Evolutionary conservation across 2,888 invertebrate genomes (phyloP), one percentile per base, ranked within the genome.

Genomic region (Glyphotaelius pellucidus): DNA sequence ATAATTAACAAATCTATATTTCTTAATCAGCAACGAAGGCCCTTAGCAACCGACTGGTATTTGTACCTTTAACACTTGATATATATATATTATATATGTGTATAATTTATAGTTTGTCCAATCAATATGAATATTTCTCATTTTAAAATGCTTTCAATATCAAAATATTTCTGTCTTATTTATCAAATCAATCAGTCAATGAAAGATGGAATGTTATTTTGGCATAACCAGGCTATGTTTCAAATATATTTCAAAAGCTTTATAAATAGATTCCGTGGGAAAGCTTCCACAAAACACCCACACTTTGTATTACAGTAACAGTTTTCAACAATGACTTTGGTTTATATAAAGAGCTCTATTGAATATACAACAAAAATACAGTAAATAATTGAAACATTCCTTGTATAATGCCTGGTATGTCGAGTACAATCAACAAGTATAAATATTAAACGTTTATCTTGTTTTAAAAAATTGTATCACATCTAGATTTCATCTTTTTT

Each of bases 141-240:
- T 38, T 80, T 80, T 42, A 89, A 80, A 89, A 89, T 89, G 38
- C 80, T 35, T 85, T 80, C 35, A 89, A 89, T 89, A 91, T 89
- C 89, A 91, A 91, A 91, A 89, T 89, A 84, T 90, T 83, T 90
- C 81, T 81, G 89, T 89, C n/a, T 89, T 80, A 89, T 30, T 35
- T 38, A 89, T 42, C 67, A 67, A 80, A 35, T 80, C 89, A 89
- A 80, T 89, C 89, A 89, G 89, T 89, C 89, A 30, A 47, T 87
- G 47, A 91, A 91, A 38, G 89, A 89, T 85, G 91, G 91, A 91
- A 91, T 89, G 85, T 81, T 91, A 87, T 79, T 91, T 91, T 91
- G 91, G 91, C 91, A 91, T 89, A 31, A 81, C 85, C 91, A 80
- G 87, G 87, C 81, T 85, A 15, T 88, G 25, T 67, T 86, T 38